Evolutionary conservation across 2,113 vertebrate genomes (phyloP).

Genomic region (Hassar affinis): DNA sequence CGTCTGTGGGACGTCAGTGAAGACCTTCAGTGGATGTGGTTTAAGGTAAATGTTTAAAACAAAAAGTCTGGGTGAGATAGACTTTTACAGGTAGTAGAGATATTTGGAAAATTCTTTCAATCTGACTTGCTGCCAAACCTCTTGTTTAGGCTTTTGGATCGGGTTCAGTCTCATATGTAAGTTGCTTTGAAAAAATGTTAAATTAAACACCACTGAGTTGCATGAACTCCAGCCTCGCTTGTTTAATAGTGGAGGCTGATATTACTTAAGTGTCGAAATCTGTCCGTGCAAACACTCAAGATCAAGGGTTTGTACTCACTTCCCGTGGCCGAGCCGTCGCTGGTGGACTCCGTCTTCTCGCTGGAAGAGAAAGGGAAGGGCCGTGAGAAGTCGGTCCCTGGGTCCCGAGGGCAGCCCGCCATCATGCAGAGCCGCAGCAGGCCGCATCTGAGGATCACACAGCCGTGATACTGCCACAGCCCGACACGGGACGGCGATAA

Average conservation of each 20-base stretch:
- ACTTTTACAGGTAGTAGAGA: background rate
- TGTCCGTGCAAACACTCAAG: background rate
- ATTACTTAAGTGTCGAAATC: background rate
- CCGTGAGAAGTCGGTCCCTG: slow-evolving; percentile 78
- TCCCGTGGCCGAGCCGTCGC: slow-evolving; percentile 83
- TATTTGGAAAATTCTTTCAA: background rate
- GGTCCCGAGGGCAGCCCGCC: slow-evolving; percentile 77
- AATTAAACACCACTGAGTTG: background rate
- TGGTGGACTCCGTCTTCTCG: slow-evolving; percentile 92
- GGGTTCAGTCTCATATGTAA: background rate
- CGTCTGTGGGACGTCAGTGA: no score
- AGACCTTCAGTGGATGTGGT: no score
- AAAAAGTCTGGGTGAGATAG: no score
- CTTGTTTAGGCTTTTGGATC: background rate
- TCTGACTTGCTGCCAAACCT: background rate
- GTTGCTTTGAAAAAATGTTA: background rate
- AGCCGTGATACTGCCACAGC: slow-evolving; percentile 71
- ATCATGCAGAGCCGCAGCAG: slow-evolving; percentile 83
- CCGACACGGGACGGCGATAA: slow-evolving; percentile 37
- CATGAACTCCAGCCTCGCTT: background rate
- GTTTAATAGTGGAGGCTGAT: background rate
- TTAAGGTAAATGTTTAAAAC: no score
- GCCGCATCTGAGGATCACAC: slow-evolving; percentile 81
- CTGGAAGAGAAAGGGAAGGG: slow-evolving; percentile 83
- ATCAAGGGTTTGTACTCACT: slow-evolving; percentile 67